Evolutionary conservation across 2,888 invertebrate species (phyloP).

Genomic region (Bhutanitis thaidina): DNA sequence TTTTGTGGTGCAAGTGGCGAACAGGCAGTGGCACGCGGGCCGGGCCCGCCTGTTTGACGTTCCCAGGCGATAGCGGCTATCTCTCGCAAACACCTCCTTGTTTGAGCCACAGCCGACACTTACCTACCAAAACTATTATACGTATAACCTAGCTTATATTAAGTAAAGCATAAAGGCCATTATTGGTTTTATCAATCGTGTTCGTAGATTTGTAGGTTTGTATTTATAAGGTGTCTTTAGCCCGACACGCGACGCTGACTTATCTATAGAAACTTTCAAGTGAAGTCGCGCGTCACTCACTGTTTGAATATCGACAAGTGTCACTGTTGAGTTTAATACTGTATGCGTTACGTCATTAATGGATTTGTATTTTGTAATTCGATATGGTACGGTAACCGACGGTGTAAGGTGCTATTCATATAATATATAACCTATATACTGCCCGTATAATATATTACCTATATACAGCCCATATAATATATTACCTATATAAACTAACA

Average conservation of each 20-base stretch:
- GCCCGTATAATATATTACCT: no score
- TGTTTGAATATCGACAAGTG: slow-evolving; percentile 63
- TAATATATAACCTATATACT: no score
- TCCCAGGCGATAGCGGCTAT: slow-evolving; percentile 77
- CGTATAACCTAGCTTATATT: slow-evolving; percentile 2
- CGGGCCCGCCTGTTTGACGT: slow-evolving; percentile 70
- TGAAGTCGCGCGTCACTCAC: slow-evolving; percentile 65
- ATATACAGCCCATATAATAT: no score
- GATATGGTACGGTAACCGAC: no score
- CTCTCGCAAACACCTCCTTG: slow-evolving; percentile 74
- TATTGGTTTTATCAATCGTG: not conserved
- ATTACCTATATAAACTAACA: no score
- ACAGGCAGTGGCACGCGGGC: slow-evolving; percentile 61
- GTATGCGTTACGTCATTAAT: not conserved
- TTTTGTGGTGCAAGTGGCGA: slow-evolving; percentile 52
- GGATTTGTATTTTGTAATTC: no score
- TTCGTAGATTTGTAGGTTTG: slow-evolving; percentile 21
- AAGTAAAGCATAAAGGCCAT: not conserved
- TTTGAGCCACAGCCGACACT: slow-evolving; percentile 67
- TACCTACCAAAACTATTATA: slow-evolving; percentile 25
- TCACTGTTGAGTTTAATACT: slow-evolving; percentile 34
- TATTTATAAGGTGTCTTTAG: slow-evolving; percentile 31
- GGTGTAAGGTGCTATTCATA: no score
- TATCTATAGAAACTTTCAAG: slow-evolving; percentile 69
- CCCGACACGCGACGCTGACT: slow-evolving; percentile 59